Conservation (phyloP, 1,140 invertebrate species). For the Pseudomyrmex pallidus region DNA sequence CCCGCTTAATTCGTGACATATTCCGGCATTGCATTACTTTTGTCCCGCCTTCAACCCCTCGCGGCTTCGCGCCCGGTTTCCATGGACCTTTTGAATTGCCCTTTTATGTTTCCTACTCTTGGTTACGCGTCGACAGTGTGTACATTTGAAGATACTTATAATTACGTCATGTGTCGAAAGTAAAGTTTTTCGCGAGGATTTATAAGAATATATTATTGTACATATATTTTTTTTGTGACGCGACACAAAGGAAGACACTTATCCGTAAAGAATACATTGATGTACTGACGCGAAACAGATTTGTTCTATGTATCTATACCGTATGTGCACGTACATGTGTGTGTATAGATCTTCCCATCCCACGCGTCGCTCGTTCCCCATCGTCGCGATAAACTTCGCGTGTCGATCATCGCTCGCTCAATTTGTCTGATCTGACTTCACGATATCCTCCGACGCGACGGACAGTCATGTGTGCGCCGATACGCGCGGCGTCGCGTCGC, state of each 20-base stretch:
- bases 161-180: slow-evolving; percentile 28
- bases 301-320: background rate
- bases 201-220: background rate
- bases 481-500: slow-evolving; percentile 41
- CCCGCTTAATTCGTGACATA: slow-evolving; percentile 84
- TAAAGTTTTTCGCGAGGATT: background rate
- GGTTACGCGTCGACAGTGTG: slow-evolving; percentile 40
- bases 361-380: background rate
- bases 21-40: slow-evolving; percentile 81
- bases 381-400: background rate
- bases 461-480: slow-evolving; percentile 25
- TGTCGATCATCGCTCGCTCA: slow-evolving; percentile 1
- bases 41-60: slow-evolving; percentile 73
- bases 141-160: slow-evolving; percentile 51
- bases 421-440: slow-evolving; percentile 11
- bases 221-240: too few species aligned
- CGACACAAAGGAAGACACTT: background rate
- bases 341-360: too few species aligned
- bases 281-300: background rate
- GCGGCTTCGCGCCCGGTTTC: slow-evolving; percentile 55
- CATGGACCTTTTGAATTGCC: slow-evolving; percentile 62
- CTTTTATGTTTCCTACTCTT: slow-evolving; percentile 73
- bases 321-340: background rate
- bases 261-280: background rate
- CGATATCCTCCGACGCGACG: slow-evolving; percentile 19